Evolutionary conservation across 2,888 invertebrate genomes (phyloP), one percentile per base, ranked within the genome.

Genomic region (Cylloceria caligata): DNA sequence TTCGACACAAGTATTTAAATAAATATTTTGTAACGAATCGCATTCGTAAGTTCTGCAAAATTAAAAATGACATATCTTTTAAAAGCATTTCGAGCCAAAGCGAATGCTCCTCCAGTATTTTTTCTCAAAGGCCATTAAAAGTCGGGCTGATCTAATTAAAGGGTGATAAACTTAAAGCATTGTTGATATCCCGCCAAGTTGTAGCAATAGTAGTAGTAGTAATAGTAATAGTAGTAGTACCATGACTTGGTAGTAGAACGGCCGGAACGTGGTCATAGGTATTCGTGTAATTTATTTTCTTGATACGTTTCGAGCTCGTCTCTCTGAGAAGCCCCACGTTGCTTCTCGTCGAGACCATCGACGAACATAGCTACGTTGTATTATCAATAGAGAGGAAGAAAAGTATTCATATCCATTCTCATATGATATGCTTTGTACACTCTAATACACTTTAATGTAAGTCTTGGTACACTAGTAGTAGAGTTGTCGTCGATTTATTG

Each of bases 141-240:
- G 6, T n/a, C n/a, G n/a, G n/a, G n/a, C n/a, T 16, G 47, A 67
- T 67, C 30, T 34, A 30, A 67, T 67, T 67, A 67, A 19, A 67
- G 47, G 42, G 27, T 30, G 67, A 67, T 47, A 47, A 47, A 47
- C 47, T 30, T 7, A 11, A 19, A 11, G 11, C 21, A 21, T 52
- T 24, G 9, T 24, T 52, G 19, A 47, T 67, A 19, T 47, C 67
- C 47, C 0, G 47, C 30, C 52, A 52, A 52, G 24, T 24, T 6
- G 11, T 6, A 52, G 1, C 11, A 11, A 11, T 6, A 52, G 1
- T 11, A 11, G 11, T 21, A 11, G 3, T 30, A 4, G 49, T 19
- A 9, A n/a, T n/a, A n/a, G n/a, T 49, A 16, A 6, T n/a, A 49
- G 16, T 9, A 49, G 19, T 49, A 49, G n/a, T 47, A 16, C 49